A percentile compares a stretch with the other conserved stretches of the same genome.
phyloP scores from a whole-genome alignment of 1,140 invertebrate genomes.

The Calycopis cecrops region DNA sequence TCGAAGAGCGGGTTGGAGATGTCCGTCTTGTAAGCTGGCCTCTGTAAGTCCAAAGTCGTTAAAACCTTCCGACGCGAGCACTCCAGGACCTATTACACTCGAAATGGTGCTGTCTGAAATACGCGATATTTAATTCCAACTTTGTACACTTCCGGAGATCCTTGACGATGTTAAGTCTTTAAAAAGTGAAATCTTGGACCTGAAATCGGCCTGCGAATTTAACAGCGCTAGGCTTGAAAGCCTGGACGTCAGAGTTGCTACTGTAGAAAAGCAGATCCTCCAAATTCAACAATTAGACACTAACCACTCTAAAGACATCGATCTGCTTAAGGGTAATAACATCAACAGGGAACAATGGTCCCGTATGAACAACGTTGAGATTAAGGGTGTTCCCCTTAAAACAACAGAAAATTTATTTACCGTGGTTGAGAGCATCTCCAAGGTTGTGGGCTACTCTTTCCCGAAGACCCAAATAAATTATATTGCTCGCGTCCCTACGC shows the following conservation, averaged over 20 bases:
- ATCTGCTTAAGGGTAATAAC: background rate
- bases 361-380: background rate
- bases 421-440: too few species aligned
- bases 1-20: background rate
- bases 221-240: background rate
- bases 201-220: background rate
- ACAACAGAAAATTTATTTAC: too few species aligned
- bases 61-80: background rate
- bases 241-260: background rate
- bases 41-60: background rate
- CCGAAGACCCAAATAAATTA: too few species aligned
- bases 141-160: background rate
- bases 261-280: background rate
- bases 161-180: background rate
- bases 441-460: too few species aligned
- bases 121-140: background rate
- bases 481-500: background rate
- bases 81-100: background rate
- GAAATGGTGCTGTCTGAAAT: background rate
- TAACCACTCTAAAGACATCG: background rate
- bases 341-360: background rate
- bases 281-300: background rate
- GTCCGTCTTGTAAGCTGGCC: background rate
- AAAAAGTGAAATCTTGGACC: background rate
- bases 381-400: slow-evolving; percentile 4